Evolutionary conservation across 2,797 vertebrate genomes (phyloP), one percentile per base, ranked within the genome.

Genomic region (Anguilla marmorata): DNA sequence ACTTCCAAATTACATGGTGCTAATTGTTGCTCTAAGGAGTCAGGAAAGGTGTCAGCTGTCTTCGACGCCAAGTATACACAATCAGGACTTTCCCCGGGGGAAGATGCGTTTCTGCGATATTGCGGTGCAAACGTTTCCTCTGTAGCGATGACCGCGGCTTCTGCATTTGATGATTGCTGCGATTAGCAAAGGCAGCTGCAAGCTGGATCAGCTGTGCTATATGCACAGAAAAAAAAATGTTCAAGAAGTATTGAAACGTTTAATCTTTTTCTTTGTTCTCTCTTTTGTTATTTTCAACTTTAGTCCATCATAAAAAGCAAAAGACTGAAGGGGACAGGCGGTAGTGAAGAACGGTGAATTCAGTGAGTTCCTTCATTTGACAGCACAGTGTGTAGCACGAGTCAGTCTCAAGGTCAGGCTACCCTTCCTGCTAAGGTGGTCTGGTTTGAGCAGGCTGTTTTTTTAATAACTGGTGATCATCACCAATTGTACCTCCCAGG

Each of bases 111-210:
- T 48, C 30, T 19, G 79, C 52, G 87, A 41, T 66, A 50, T 86
- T 86, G 85, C 85, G 8, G 80, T 89, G 86, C 82, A 85, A 90
- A 90, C 86, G 83, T 66, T 48, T 69, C 80, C 84, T 54, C 86
- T 63, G 86, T 74, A 54, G 79, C 3, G 45, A 50, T 74, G 76
- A 50, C 87, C 84, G 54, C 11, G 58, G 16, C 5, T 3, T 79
- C 33, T 45, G 74, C 50, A 11, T 11, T 45, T 1, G 45, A 0
- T 45, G 76, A 80, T 86, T 85, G 87, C 72, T 87, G 72, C 63
- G 72, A 86, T 87, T 85, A 56, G 4, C 30, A 74, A 41, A 85
- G 84, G 16, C 89, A 88, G 89, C 48, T 83, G 86, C 56, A 63
- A 84, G 85, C 16, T 83, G 84, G 82, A 86, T 82, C 85, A 48